Evolutionary conservation across 2,888 invertebrate species (phyloP).

Genomic region (Pegoplata infirma): DNA sequence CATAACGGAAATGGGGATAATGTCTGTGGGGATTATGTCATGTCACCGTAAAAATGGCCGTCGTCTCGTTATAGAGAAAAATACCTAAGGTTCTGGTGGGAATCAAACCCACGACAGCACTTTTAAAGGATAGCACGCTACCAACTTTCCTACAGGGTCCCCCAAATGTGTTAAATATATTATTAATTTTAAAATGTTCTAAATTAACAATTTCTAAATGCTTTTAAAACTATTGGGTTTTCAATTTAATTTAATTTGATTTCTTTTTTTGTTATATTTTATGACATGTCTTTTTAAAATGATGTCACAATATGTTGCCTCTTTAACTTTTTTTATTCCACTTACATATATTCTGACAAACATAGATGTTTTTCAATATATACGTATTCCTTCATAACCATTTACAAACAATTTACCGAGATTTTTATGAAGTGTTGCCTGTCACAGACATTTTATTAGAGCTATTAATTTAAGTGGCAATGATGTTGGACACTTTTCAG

Average conservation of each 20-base stretch:
- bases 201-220: conserved; percentile 26
- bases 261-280: conserved; percentile 27
- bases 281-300: conserved; percentile 47
- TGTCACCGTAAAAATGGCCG: no score
- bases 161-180: no score
- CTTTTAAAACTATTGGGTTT: conserved; percentile 29
- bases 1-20: no score
- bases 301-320: conserved; percentile 53
- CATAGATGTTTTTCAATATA: background rate
- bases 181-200: no score
- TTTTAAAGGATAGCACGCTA: no score
- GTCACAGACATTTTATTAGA: conserved; percentile 74
- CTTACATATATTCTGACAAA: conserved; percentile 1
- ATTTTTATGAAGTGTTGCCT: conserved; percentile 67
- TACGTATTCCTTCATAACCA: conserved; percentile 22
- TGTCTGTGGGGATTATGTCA: no score
- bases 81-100: no score
- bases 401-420: conserved; percentile 62
- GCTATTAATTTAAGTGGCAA: conserved; percentile 75
- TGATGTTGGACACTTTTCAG: conserved; percentile 57
- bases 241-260: conserved; percentile 4
- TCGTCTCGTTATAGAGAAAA: no score
- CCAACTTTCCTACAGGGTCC: no score
- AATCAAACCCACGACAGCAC: no score
- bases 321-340: conserved; percentile 10